These are phyloP conservation scores for Polydrusus cervinus DNA, from an alignment of 2,888 invertebrate genomes.

Conservation along the genomic window DNA sequence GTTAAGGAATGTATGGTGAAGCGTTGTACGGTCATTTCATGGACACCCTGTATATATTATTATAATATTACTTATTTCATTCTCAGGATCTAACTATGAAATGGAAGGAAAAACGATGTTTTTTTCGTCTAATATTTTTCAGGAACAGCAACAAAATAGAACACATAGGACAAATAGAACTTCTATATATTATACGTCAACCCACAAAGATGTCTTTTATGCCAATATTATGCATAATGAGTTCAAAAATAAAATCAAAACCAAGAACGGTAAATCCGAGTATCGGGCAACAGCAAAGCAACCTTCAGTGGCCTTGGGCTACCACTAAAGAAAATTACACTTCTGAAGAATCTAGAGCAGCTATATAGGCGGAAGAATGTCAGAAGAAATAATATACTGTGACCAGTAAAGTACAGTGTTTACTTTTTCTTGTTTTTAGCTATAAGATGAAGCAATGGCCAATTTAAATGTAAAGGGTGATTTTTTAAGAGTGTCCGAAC, in stretches of 20 bases:
- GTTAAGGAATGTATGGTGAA: no score
- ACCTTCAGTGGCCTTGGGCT: constrained; percentile 49
- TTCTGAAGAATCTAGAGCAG: constrained; percentile 39
- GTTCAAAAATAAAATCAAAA: constrained; percentile 44
- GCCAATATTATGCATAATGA: constrained; percentile 21
- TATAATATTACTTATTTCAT: no score
- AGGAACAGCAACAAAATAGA: no score
- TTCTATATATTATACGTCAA: no score
- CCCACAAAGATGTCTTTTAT: neutral
- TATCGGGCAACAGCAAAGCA: constrained; percentile 41
- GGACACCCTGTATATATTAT: no score
- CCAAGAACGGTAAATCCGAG: constrained; percentile 41
- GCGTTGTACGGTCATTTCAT: no score
- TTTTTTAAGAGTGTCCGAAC: no score
- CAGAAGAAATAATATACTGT: constrained; percentile 30
- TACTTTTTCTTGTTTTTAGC: neutral
- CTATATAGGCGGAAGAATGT: constrained; percentile 35
- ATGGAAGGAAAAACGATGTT: no score
- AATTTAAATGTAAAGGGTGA: no score
- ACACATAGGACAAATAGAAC: no score
- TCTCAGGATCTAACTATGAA: no score
- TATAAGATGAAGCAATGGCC: neutral
- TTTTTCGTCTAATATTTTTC: no score
- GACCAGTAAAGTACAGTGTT: constrained; percentile 13
- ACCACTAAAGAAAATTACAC: constrained; percentile 34